Base-by-base conservation (phyloP, 2,797 vertebrate species). In the Distichodus sexfasciatus region DNA sequence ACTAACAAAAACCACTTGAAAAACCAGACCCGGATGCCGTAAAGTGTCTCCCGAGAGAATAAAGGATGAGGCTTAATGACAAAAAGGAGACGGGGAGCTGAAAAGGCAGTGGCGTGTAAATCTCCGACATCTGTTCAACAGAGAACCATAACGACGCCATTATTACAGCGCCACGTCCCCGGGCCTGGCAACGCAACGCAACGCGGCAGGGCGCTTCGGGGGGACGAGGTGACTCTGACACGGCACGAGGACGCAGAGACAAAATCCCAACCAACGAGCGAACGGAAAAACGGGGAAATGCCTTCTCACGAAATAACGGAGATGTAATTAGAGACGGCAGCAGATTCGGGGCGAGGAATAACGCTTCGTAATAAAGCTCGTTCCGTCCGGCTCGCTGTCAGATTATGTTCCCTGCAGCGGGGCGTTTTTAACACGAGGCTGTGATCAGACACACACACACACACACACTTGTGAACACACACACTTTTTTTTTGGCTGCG, bases 71-170 rank as follows among this genome's bases (percentile, higher is more conserved):
- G 14, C 4, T 21, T 66, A 59, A 60, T 46, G 29, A 64, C 19
- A 51, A 38, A 46, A 55, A 17, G 21, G 48, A 24, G 17, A 57
- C 21, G 59, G n/a, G 21, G 48, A 24, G 17, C 51, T 19, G 61
- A 47, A 64, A 57, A 54, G 8, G 46, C 36, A 73, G 61, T 53
- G 53, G 58, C 58, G 47, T 63, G 62, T 72, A 59, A 75, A 64
- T 71, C 29, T 24, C 47, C 55, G 50, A 66, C 74, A 79, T 81
- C 76, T 81, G 76, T 36, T 67, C 55, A 17, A 55, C 44, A 51
- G 63, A 74, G 61, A 72, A 58, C 23, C 35, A 68, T 57, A 66
- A 61, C 62, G 64, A 69, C 63, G 38, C 40, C 62, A 54, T 65
- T n/a, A n/a, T n/a, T 65, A 75, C 76, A 71, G 38, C 24, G 24